These are phyloP conservation scores for Halyomorpha halys DNA, from an alignment of 1,140 invertebrate species.

Conservation along the genomic window DNA sequence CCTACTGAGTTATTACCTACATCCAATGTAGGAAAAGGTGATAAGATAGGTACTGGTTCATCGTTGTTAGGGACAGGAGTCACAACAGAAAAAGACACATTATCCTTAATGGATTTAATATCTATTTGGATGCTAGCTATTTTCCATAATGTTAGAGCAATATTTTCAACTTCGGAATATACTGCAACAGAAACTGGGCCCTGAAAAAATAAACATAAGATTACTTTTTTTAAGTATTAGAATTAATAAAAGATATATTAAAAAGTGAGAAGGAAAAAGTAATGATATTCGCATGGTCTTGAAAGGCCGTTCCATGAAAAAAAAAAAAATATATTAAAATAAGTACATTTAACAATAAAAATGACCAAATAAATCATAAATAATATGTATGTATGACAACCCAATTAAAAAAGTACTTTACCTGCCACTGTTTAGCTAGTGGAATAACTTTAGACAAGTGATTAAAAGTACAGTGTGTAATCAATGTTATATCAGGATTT, in stretches of 20 bases:
- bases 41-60: constrained; percentile 25
- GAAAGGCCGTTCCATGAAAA: no score
- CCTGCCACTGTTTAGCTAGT: constrained; percentile 35
- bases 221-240: background rate
- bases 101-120: constrained; percentile 35
- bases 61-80: constrained; percentile 30
- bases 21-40: constrained; percentile 16
- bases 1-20: background rate
- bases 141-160: constrained; percentile 36
- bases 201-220: constrained; percentile 25
- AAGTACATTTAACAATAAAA: background rate
- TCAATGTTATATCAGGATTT: constrained; percentile 36
- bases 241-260: constrained; percentile 3
- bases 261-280: background rate
- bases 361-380: background rate
- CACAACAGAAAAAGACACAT: constrained; percentile 45
- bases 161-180: constrained; percentile 39
- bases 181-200: constrained; percentile 46
- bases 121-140: constrained; percentile 40
- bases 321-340: background rate
- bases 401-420: constrained; percentile 21
- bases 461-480: constrained; percentile 41
- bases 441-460: constrained; percentile 37
- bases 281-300: no score
- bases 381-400: background rate